These are phyloP conservation scores for Actias luna DNA, from an alignment of 2,888 invertebrate genomes.

Conservation along the genomic window DNA sequence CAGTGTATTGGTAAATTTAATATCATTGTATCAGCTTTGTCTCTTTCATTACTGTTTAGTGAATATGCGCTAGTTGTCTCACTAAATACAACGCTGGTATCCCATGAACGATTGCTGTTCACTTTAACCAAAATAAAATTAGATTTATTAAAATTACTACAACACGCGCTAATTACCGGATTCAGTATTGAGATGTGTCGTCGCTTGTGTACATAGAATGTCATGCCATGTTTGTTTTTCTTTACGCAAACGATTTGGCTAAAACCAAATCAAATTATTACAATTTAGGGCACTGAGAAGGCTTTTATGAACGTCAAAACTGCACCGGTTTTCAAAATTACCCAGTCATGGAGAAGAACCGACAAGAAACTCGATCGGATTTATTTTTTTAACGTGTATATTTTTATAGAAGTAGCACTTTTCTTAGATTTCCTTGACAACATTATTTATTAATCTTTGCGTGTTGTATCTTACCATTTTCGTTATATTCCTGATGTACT, in stretches of 20 bases:
- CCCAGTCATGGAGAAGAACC: too few relatives aligned
- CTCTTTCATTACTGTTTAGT: slow-evolving; percentile 25
- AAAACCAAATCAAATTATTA: too few relatives aligned
- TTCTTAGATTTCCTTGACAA: too few relatives aligned
- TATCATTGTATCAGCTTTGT: slow-evolving; percentile 41
- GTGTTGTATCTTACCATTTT: slow-evolving; percentile 10
- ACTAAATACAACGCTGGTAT: slow-evolving; percentile 12
- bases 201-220: neutral
- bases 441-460: neutral
- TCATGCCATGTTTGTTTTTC: too few relatives aligned
- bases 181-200: too few relatives aligned
- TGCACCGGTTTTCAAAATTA: too few relatives aligned
- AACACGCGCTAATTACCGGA: neutral
- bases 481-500: neutral
- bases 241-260: too few relatives aligned
- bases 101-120: neutral
- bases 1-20: slow-evolving; percentile 40
- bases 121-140: neutral
- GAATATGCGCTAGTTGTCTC: slow-evolving; percentile 20
- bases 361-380: too few relatives aligned
- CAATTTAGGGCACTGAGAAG: too few relatives aligned
- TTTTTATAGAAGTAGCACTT: too few relatives aligned
- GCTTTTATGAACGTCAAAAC: too few relatives aligned
- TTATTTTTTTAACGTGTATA: too few relatives aligned
- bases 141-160: neutral